Evolutionary conservation across 2,797 vertebrate genomes (phyloP).

Genomic region (Enteromius trimaculatus): DNA sequence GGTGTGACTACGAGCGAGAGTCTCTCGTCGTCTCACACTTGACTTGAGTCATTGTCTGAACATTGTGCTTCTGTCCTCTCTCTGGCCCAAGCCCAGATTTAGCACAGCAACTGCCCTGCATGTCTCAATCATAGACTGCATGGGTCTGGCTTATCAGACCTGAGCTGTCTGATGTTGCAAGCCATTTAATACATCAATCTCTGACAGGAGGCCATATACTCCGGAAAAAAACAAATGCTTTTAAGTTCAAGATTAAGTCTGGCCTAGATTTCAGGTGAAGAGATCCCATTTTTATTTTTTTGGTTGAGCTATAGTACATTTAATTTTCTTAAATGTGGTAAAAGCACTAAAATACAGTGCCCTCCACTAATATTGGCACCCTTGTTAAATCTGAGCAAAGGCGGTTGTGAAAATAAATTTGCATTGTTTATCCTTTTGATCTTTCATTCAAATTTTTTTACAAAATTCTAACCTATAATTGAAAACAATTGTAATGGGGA

Average conservation of each 20-base stretch:
- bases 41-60: slow-evolving; percentile 61
- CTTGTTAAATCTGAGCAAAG: no score
- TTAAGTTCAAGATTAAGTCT: neutral
- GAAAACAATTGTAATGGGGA: no score
- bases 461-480: no score
- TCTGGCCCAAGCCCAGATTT: slow-evolving; percentile 39
- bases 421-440: no score
- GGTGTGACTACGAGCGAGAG: neutral
- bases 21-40: slow-evolving; percentile 37
- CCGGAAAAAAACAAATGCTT: neutral
- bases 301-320: neutral
- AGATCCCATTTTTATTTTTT: neutral
- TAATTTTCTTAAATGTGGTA: neutral
- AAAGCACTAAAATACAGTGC: neutral
- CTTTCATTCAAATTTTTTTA: no score
- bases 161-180: neutral
- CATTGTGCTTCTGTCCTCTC: slow-evolving; percentile 36
- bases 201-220: neutral
- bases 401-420: no score
- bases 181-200: neutral
- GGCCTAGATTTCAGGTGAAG: neutral
- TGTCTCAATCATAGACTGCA: slow-evolving; percentile 22
- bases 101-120: slow-evolving; percentile 37
- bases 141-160: neutral
- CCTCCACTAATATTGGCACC: no score